Evolutionary conservation across 1,140 invertebrate genomes (phyloP), one percentile per base, ranked within the genome.

Genomic region (Zaprionus kolodkinae): DNA sequence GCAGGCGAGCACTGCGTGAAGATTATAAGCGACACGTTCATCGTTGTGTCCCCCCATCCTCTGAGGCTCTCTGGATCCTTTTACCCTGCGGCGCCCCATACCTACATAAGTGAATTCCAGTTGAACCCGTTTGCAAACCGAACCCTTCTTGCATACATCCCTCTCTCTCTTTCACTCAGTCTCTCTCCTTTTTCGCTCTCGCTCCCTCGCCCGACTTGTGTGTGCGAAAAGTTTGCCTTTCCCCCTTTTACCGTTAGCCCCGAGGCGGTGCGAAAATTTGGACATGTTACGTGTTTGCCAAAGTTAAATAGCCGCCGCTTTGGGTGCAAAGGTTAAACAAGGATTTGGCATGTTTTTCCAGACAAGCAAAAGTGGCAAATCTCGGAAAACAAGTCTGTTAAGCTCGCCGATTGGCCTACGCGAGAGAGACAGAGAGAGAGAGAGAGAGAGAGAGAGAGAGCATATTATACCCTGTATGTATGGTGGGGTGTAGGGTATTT

Each of bases 221-320:
- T 86, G 82, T 85, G 81, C 81, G 78, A 85, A 85, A 85, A 85
- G 78, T 81, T 85, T 81, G 63, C 62, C 62, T 72, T 65, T 59
- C 64, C 43, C 57, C 65, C 62, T 40, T 33, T 30, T 52, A 40
- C 52, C 27, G 27, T 30, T 3, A 30, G 66, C 40, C 72, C 73
- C 61, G 70, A 72, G 74, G 74, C 84, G 74, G 85, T 79, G 85
- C 84, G 80, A 88, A 88, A 89, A 88, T 88, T 88, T 88, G 84
- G 84, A 88, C 84, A 88, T 76, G 85, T 88, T 88, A 88, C 70
- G 84, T 88, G 84, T 88, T 88, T 89, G 84, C 84, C 80, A 84
- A 88, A 88, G 84, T 88, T 88, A 88, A 88, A 88, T 88, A 88
- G 84, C 84, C 88, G 85, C 80, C 71, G 85, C 75, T 86, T 86